Evolutionary conservation across 2,113 vertebrate genomes (phyloP).

Genomic region (Python bivittatus): DNA sequence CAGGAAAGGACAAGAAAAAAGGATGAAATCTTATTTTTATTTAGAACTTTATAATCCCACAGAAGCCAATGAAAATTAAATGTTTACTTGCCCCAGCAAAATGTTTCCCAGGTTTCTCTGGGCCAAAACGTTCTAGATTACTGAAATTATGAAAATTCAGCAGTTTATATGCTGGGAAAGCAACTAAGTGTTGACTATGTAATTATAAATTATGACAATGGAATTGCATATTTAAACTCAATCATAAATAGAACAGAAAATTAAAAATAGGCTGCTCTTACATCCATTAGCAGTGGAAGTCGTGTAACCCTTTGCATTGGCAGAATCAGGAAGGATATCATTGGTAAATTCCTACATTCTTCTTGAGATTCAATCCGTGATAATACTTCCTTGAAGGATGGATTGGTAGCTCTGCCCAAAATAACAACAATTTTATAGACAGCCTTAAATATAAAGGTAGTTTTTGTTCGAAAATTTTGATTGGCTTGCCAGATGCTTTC

Average conservation of each 20-base stretch:
- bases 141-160: neutral
- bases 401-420: constrained; percentile 80
- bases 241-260: neutral
- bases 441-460: neutral
- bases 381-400: constrained; percentile 87
- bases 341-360: constrained; percentile 92
- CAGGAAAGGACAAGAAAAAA: neutral
- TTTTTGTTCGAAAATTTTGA: neutral
- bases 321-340: constrained; percentile 98
- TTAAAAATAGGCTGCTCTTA: constrained; percentile 71
- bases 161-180: neutral
- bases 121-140: neutral
- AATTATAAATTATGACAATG: neutral
- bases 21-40: neutral
- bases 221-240: neutral
- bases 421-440: neutral
- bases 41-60: neutral
- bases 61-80: neutral
- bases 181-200: neutral
- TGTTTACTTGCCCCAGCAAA: neutral
- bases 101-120: neutral
- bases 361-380: constrained; percentile 86
- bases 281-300: constrained; percentile 94
- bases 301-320: constrained; percentile 98
- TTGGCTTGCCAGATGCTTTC: neutral